phyloP scores from a whole-genome alignment of 2,797 vertebrate species.

The Dipus sagitta region DNA sequence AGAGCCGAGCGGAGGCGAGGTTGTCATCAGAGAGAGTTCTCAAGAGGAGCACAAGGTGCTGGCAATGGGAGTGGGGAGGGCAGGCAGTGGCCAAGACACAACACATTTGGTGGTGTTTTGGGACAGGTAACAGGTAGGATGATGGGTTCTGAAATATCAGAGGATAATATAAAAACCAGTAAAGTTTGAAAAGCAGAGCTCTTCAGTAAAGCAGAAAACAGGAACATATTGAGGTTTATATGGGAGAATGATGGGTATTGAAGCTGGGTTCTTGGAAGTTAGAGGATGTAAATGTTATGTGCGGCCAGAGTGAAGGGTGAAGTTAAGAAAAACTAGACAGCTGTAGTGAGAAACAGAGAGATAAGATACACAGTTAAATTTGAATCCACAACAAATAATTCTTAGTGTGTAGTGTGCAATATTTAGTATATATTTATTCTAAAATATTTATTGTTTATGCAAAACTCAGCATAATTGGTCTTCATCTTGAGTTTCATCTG shows the following conservation, averaged over 20 bases:
- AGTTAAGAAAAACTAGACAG: background rate
- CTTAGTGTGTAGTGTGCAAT: background rate
- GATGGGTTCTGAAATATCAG: background rate
- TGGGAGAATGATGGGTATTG: background rate
- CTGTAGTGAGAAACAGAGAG: background rate
- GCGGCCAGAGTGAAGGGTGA: background rate
- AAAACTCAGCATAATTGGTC: conserved; percentile 6
- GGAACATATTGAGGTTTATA: background rate
- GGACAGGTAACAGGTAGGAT: background rate
- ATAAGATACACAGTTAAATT: background rate
- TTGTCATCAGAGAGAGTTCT: background rate
- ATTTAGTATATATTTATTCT: background rate
- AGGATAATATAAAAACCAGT: background rate
- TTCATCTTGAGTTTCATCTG: background rate
- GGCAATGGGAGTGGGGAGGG: fast-evolving
- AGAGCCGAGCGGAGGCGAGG: background rate
- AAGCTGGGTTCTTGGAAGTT: background rate
- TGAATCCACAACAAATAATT: background rate
- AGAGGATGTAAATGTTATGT: background rate
- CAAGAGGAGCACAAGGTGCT: background rate
- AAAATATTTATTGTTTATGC: background rate
- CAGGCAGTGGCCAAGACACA: background rate
- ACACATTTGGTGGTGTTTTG: background rate
- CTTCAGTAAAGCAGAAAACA: background rate
- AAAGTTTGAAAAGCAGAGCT: background rate